Evolutionary conservation across 2,113 vertebrate genomes (phyloP), one percentile per base, ranked within the genome.

Genomic region (Indicator indicator): DNA sequence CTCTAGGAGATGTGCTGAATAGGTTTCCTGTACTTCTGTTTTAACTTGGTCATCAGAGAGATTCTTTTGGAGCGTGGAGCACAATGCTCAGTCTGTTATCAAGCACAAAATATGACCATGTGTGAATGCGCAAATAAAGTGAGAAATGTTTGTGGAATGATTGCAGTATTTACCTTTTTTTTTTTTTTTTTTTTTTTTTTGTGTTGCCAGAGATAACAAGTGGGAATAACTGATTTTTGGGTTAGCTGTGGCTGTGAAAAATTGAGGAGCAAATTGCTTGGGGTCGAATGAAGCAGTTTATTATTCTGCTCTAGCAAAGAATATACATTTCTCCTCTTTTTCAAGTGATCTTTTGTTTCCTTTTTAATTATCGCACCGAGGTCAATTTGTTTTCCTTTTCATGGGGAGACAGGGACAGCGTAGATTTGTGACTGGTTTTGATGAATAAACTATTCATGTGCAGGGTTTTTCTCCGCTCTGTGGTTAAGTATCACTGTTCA

Each of bases 131-230:
- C 73, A 94, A 94, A 89, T 93, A 95, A 93, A 95, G 95, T 93
- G 90, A 91, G 91, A 95, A 94, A 91, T 72, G 85, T 80, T 88
- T 86, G 75, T 74, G 91, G 91, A 83, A 68, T 91, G 69, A 63
- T 83, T 5, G 5, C 69, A 88, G 62, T 55, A 83, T 88, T 91
- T 97, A 65, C 85, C 36, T 36, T 74, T 75, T 82, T 96, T 95
- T 93, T 48, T 48, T 48, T 50, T 40, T 68, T 68, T 85, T 96
- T 91, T 93, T 50, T 50, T 24, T 52, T 48, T 48, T 18, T 9
- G 83, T 86, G n/a, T 48, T 95, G 94, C 94, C 95, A 95, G 93
- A 65, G 93, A 81, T 86, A 94, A 93, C 88, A 96, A 88, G 19
- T 32, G 40, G 27, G 67, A 94, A 94, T 94, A 94, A 90, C 74